Evolutionary conservation across 2,888 invertebrate genomes (phyloP).

Genomic region (Trimorus sp.): DNA sequence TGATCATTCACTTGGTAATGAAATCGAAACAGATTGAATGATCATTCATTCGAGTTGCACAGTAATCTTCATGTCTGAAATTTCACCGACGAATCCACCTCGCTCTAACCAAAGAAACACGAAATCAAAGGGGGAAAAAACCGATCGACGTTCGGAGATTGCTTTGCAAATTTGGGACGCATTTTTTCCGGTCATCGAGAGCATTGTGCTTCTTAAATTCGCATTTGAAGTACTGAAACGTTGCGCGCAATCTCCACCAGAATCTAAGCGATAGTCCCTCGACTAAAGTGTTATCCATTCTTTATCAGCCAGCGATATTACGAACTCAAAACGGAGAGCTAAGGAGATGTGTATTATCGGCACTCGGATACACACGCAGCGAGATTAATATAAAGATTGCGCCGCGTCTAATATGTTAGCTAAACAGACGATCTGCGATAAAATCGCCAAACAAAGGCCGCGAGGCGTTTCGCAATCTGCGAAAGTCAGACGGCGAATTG

Average conservation of each 20-base stretch:
- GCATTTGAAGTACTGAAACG: not conserved
- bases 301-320: slow-evolving; percentile 12
- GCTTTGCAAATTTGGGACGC: too few species aligned
- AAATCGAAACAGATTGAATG: too few species aligned
- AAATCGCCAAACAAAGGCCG: slow-evolving; percentile 14
- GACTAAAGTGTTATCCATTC: slow-evolving; percentile 5
- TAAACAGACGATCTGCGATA: slow-evolving; percentile 24
- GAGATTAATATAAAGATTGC: slow-evolving; percentile 35
- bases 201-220: not conserved
- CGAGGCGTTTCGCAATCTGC: not conserved
- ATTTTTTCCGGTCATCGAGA: too few species aligned
- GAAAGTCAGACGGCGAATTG: not conserved
- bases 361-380: slow-evolving; percentile 1
- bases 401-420: slow-evolving; percentile 11
- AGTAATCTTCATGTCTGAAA: too few species aligned
- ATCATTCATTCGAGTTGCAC: too few species aligned
- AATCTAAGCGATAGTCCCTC: slow-evolving; percentile 12
- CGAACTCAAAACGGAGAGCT: slow-evolving; percentile 9
- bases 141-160: too few species aligned
- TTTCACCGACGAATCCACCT: too few species aligned
- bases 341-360: slow-evolving; percentile 28
- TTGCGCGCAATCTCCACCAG: not conserved
- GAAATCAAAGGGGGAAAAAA: too few species aligned
- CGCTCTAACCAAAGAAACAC: too few species aligned
- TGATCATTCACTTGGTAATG: too few species aligned